These are phyloP conservation scores for Trissolcus japonicus DNA, from an alignment of 2,888 invertebrate species.

Conservation along the genomic window DNA sequence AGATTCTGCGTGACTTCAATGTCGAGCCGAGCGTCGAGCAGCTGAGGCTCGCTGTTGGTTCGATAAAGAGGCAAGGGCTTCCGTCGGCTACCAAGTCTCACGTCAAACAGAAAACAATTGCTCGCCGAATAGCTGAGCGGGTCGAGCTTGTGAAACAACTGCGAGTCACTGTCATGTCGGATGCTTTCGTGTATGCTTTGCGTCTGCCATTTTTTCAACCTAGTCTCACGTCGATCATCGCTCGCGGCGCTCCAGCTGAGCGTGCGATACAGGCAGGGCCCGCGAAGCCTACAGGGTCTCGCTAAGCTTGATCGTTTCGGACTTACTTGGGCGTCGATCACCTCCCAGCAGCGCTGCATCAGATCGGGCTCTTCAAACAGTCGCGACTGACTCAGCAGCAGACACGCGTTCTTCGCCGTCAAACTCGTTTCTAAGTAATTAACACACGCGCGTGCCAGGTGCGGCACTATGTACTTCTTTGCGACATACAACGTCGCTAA, in stretches of 20 bases:
- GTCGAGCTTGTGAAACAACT: constrained; percentile 56
- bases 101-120: constrained; percentile 62
- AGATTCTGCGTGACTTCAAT: constrained; percentile 71
- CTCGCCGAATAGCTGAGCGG: constrained; percentile 62
- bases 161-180: constrained; percentile 48
- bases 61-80: constrained; percentile 64
- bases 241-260: constrained; percentile 59
- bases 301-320: constrained; percentile 62
- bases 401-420: constrained; percentile 96
- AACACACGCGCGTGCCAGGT: constrained; percentile 95
- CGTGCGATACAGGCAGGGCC: constrained; percentile 59
- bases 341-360: constrained; percentile 98
- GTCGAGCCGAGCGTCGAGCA: constrained; percentile 66
- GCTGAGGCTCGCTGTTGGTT: constrained; percentile 69
- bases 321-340: constrained; percentile 96
- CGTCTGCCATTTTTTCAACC: constrained; percentile 61
- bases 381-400: constrained; percentile 94
- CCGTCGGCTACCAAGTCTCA: constrained; percentile 56
- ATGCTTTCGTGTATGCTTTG: constrained; percentile 59
- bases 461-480: constrained; percentile 97
- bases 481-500: constrained; percentile 95
- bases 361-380: constrained; percentile 97
- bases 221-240: constrained; percentile 44
- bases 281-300: constrained; percentile 1
- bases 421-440: constrained; percentile 96